Evolutionary conservation across 2,888 invertebrate species (phyloP), one percentile per base, ranked within the genome.

Genomic region (Drosophila setosimentum): DNA sequence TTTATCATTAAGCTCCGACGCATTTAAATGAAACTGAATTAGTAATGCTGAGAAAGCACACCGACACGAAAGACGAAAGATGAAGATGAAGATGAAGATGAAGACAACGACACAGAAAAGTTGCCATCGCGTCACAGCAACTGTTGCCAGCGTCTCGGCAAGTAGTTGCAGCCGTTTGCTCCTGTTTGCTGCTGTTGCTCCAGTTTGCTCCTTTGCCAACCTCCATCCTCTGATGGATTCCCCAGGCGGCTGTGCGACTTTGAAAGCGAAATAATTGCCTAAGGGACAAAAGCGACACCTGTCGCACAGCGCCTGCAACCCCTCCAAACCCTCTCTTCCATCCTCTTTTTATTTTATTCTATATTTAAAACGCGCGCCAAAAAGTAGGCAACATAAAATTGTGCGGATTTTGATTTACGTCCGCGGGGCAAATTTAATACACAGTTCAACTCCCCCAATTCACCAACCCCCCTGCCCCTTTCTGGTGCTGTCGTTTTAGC

Each of bases 1-100:
- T 87, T 87, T 88, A 90, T 88, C 88, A 87, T 87, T 87, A 87
- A 79, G 86, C 90, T 68, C 64, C 68, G 77, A 76, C 85, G 76
- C 88, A 88, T 87, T 87, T 89, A 88, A 87, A 87, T 88, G 86
- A 87, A 88, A 87, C 88, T 87, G 87, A 87, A 87, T 87, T 87
- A 87, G 90, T 87, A 85, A 87, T 89, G 81, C 78, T 66, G 57
- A 72, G 76, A 74, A 76, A 81, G 73, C 72, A n/a, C 78, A 62
- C 29, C 66, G 37, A 76, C 76, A 54, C 61, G 55, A 40, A 32
- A 49, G 27, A n/a, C 7, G 51, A 30, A 27, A 13, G 48, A 29
- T 7, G 29, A 8, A 49, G 51, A 21, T 5, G 51, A 24, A 45
- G 27, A 54, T 27, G 54, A 50, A 48, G 40, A 54, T 10, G 35